phyloP scores from a whole-genome alignment of 2,797 vertebrate species.

The Cyclopterus lumpus region DNA sequence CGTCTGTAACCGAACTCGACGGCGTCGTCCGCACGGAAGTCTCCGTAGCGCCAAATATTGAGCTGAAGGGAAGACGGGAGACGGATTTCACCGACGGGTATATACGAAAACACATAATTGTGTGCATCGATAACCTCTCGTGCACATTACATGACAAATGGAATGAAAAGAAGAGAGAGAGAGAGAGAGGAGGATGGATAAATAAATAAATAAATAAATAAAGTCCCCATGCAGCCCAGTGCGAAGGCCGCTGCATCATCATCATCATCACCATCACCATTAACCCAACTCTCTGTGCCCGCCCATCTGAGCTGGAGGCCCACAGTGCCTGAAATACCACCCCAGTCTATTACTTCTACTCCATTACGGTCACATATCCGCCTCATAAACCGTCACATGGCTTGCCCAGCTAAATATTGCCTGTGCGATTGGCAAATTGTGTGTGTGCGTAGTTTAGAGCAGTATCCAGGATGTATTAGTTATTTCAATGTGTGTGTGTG shows the following conservation, averaged over 20 bases:
- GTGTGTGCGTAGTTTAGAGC: constrained; percentile 29
- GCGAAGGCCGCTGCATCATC: constrained; percentile 31
- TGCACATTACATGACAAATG: constrained; percentile 46
- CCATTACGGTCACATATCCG: constrained; percentile 53
- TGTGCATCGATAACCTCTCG: constrained; percentile 24
- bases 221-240: constrained; percentile 12
- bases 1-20: constrained; percentile 95
- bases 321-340: constrained; percentile 46
- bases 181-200: background rate
- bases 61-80: constrained; percentile 80
- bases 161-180: background rate
- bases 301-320: constrained; percentile 49
- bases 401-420: constrained; percentile 45
- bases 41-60: constrained; percentile 97
- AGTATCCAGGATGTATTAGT: constrained; percentile 10
- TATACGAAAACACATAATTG: constrained; percentile 34
- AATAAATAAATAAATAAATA: too few relatives aligned
- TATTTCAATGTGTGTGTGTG: constrained; percentile 49
- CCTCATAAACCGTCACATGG: constrained; percentile 68
- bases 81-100: constrained; percentile 30
- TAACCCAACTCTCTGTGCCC: constrained; percentile 58
- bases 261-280: constrained; percentile 39
- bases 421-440: constrained; percentile 32
- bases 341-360: constrained; percentile 64
- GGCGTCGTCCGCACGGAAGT: constrained; percentile 94